A percentile compares a stretch with the other conserved stretches of the same genome.
phyloP scores from a whole-genome alignment of 2,888 invertebrate genomes.

The Ormyrus pomaceus region DNA sequence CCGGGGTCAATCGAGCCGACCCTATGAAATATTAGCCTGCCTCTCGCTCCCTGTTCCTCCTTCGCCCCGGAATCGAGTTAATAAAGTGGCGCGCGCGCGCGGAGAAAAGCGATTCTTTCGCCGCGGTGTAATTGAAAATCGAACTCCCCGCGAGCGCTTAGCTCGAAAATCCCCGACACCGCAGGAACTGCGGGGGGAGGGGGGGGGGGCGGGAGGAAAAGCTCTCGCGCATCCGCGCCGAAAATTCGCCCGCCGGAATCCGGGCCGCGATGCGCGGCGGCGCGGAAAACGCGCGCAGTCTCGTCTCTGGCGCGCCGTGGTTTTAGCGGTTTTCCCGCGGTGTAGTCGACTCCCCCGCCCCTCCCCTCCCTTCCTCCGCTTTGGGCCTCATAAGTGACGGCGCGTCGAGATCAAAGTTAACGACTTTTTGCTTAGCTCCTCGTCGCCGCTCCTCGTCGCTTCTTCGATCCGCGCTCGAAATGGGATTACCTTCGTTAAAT shows the following conservation, averaged over 20 bases:
- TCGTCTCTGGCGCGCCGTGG: not conserved
- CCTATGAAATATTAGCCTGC: no score
- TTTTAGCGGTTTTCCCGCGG: slow-evolving; percentile 16
- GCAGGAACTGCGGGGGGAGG: no score
- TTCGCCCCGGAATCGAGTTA: no score
- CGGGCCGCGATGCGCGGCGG: not conserved
- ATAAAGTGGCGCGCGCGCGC: no score
- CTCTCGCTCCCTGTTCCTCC: no score
- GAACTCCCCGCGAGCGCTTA: not conserved
- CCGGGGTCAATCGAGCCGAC: no score
- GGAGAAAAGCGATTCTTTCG: not conserved
- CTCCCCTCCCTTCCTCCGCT: not conserved
- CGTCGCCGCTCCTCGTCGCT: not conserved
- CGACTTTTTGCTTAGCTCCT: slow-evolving; percentile 27
- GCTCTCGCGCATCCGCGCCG: not conserved
- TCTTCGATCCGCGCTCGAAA: no score
- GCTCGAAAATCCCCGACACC: not conserved
- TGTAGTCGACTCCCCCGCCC: no score
- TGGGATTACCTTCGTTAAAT: no score
- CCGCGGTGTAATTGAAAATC: slow-evolving; percentile 30
- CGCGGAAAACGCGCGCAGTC: not conserved
- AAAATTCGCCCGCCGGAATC: not conserved
- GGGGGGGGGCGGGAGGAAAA: not conserved
- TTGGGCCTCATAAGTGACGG: slow-evolving; percentile 1
- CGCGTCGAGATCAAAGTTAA: slow-evolving; percentile 29